Conservation (phyloP, 2,797 vertebrate genomes). For the Lateolabrax maculatus region DNA sequence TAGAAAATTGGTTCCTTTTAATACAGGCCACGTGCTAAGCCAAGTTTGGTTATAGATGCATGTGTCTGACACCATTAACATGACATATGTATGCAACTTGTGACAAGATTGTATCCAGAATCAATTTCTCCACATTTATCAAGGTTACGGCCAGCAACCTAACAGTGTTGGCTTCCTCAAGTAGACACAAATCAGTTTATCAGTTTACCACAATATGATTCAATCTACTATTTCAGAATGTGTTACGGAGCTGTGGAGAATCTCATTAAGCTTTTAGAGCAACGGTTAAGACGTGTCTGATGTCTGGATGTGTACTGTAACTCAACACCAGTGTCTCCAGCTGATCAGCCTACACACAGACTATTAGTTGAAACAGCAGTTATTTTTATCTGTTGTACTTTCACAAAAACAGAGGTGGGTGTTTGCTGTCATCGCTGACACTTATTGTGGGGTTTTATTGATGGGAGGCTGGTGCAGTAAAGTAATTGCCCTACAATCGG, state of each 20-base stretch:
- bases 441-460: not conserved
- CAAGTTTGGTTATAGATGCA: too few relatives aligned
- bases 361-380: not conserved
- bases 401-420: conserved; percentile 2
- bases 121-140: conserved; percentile 7
- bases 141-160: not conserved
- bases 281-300: conserved; percentile 25
- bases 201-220: not conserved
- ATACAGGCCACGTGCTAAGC: not conserved
- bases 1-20: not conserved
- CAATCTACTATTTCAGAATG: not conserved
- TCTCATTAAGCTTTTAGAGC: conserved; percentile 26
- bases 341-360: not conserved
- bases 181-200: not conserved
- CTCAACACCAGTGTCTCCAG: conserved; percentile 14
- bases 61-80: not conserved
- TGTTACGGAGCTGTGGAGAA: not conserved
- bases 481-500: not conserved
- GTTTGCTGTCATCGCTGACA: not conserved
- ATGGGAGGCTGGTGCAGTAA: not conserved
- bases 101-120: not conserved
- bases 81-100: not conserved
- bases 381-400: not conserved
- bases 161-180: not conserved
- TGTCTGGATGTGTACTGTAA: conserved; percentile 40